Conservation (phyloP, 2,113 vertebrate species). For the Micromys minutus region DNA sequence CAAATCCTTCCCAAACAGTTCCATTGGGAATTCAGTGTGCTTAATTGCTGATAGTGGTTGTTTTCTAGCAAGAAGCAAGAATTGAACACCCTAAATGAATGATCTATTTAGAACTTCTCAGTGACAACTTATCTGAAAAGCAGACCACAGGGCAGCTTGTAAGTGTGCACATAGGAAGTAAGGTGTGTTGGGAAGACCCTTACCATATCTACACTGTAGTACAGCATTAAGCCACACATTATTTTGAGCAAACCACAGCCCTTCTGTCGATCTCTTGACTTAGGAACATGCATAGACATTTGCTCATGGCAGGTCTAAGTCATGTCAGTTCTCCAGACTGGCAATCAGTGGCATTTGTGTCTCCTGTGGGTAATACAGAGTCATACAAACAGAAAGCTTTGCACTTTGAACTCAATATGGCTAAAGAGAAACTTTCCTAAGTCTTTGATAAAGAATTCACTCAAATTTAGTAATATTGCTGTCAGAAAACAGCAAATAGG, state of each 20-base stretch:
- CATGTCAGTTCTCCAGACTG: background rate
- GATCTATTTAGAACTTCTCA: slow-evolving; percentile 26
- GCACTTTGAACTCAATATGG: background rate
- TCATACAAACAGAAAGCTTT: slow-evolving; percentile 8
- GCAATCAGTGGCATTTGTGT: background rate
- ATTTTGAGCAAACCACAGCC: slow-evolving; percentile 52
- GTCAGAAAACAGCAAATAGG: slow-evolving; percentile 15
- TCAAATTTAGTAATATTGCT: slow-evolving; percentile 26
- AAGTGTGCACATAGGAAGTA: background rate
- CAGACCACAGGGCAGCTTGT: background rate
- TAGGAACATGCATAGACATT: background rate
- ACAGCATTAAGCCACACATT: background rate
- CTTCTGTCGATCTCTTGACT: slow-evolving; percentile 34
- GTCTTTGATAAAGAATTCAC: slow-evolving; percentile 32
- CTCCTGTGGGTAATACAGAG: background rate
- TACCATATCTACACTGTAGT: no score
- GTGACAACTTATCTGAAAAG: slow-evolving; percentile 7
- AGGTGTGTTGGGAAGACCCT: background rate
- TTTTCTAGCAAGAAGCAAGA: slow-evolving; percentile 2
- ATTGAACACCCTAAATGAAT: background rate
- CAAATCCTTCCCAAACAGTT: background rate
- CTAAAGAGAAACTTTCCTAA: slow-evolving; percentile 36
- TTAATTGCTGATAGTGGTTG: background rate
- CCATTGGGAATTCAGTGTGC: background rate
- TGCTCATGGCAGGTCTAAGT: background rate